Evolutionary conservation across 1,140 invertebrate genomes (phyloP).

Genomic region (Bombus huntii): DNA sequence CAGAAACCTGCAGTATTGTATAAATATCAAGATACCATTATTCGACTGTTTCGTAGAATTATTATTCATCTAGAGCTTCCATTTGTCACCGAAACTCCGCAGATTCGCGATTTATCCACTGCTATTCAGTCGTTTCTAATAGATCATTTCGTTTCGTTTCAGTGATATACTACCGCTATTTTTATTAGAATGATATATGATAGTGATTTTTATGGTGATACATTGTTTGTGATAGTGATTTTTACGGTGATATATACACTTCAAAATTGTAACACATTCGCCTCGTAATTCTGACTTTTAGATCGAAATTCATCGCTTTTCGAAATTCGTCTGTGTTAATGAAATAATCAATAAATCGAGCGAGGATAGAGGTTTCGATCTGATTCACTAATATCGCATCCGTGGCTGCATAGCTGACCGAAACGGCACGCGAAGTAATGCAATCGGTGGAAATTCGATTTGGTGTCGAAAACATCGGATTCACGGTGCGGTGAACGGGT

Average conservation of each 20-base stretch:
- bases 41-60: not conserved
- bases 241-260: not conserved
- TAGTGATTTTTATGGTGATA: not conserved
- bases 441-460: conserved; percentile 37
- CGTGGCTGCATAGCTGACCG: not conserved
- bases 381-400: not conserved
- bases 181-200: not conserved
- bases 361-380: not conserved
- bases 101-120: not conserved
- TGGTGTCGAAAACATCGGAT: conserved; percentile 51
- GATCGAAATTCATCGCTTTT: not conserved
- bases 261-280: not conserved
- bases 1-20: not conserved
- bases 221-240: not conserved
- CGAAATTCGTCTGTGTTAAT: no score
- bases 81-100: not conserved
- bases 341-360: not conserved
- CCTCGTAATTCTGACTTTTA: not conserved
- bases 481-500: not conserved
- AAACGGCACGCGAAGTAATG: not conserved
- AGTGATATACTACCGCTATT: not conserved
- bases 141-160: conserved; percentile 31
- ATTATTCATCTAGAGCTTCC: not conserved
- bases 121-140: not conserved
- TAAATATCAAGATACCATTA: not conserved